phyloP scores from a whole-genome alignment of 2,888 invertebrate species.

The Thereva nobilitata region DNA sequence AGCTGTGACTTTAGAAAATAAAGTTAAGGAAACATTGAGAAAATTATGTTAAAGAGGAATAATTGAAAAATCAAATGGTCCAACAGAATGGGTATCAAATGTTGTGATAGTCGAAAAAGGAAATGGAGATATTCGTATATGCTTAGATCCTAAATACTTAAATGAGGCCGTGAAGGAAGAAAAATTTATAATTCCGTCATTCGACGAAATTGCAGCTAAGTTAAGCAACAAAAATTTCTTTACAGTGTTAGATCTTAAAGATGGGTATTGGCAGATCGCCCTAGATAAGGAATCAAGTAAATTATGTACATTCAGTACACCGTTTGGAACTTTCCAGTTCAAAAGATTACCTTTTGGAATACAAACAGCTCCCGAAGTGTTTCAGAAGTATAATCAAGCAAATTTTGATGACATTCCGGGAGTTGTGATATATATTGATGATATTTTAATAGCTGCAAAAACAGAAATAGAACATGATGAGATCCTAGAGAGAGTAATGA shows the following conservation, averaged over 20 bases:
- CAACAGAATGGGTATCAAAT: conserved; percentile 3
- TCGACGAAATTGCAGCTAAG: conserved; percentile 43
- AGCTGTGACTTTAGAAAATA: not conserved
- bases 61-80: not conserved
- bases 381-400: conserved; percentile 24
- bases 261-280: conserved; percentile 41
- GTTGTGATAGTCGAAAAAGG: too few species aligned
- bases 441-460: conserved; percentile 32
- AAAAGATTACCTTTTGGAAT: conserved; percentile 31
- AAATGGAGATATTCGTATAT: conserved; percentile 45
- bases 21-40: conserved; percentile 7
- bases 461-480: conserved; percentile 37
- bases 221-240: conserved; percentile 43
- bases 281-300: conserved; percentile 49
- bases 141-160: conserved; percentile 46
- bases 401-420: conserved; percentile 29
- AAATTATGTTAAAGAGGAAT: not conserved
- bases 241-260: conserved; percentile 45
- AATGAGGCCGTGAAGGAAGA: conserved; percentile 43
- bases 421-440: conserved; percentile 30
- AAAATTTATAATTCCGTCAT: conserved; percentile 43
- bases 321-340: conserved; percentile 31
- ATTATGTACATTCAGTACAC: conserved; percentile 43
- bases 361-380: conserved; percentile 38
- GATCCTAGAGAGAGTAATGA: conserved; percentile 31